Evolutionary conservation across 2,888 invertebrate genomes (phyloP).

Genomic region (Gryllus longicercus): DNA sequence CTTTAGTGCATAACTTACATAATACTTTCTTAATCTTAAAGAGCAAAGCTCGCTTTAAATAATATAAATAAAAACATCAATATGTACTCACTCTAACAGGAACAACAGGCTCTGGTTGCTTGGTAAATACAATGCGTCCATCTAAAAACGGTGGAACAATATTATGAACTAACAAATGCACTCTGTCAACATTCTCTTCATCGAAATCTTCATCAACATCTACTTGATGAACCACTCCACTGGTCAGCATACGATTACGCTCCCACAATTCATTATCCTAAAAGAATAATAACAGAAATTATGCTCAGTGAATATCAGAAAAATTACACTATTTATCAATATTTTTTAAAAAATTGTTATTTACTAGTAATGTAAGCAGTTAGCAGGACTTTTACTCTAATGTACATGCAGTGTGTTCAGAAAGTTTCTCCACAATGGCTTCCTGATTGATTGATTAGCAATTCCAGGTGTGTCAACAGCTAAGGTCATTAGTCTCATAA

Average conservation of each 20-base stretch:
- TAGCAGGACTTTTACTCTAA: too few relatives aligned
- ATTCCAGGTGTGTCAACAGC: too few relatives aligned
- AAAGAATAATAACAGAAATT: slow-evolving; percentile 30
- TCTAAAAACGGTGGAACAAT: slow-evolving; percentile 98
- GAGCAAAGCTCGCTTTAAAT: too few relatives aligned
- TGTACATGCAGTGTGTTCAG: too few relatives aligned
- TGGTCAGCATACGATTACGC: slow-evolving; percentile 93
- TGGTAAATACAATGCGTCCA: slow-evolving; percentile 97
- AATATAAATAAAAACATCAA: too few relatives aligned
- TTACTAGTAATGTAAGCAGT: too few relatives aligned
- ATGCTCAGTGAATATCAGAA: background rate
- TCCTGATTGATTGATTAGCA: too few relatives aligned
- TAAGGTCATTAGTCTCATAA: too few relatives aligned
- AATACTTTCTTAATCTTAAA: too few relatives aligned
- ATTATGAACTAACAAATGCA: slow-evolving; percentile 94
- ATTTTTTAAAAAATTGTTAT: background rate
- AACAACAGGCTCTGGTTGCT: slow-evolving; percentile 97
- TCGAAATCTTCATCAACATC: slow-evolving; percentile 90
- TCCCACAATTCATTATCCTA: slow-evolving; percentile 98
- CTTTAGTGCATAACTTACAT: too few relatives aligned
- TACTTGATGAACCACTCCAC: slow-evolving; percentile 86
- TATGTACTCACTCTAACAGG: slow-evolving; percentile 65
- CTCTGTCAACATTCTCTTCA: slow-evolving; percentile 90
- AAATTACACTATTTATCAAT: background rate
- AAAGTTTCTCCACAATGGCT: too few relatives aligned